Conservation (phyloP, 37 sponge, comb jelly and placozoan species). For the Haliclona indistincta region DNA sequence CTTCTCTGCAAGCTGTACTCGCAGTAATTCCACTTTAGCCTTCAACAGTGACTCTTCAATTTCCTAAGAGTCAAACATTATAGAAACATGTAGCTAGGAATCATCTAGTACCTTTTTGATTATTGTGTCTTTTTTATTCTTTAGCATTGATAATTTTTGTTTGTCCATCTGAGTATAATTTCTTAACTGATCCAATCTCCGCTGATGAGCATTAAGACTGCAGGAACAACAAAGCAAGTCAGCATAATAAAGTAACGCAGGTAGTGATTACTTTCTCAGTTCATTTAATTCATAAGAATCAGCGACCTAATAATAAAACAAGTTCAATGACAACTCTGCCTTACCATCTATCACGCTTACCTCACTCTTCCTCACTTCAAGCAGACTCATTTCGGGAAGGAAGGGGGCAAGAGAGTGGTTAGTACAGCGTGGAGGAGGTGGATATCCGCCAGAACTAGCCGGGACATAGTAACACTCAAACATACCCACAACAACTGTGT, state of each 20-base stretch:
- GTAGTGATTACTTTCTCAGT: background rate
- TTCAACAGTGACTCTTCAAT: background rate
- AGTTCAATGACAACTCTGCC: background rate
- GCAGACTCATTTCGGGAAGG: conserved; percentile 50
- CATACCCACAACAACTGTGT: conserved; percentile 54
- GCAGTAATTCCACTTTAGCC: background rate
- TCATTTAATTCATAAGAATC: background rate
- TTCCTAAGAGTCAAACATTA: background rate
- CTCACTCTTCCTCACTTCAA: conserved; percentile 57
- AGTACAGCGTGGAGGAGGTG: background rate
- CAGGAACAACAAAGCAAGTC: background rate
- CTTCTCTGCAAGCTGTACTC: background rate
- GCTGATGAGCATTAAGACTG: background rate
- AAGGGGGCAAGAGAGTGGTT: conserved; percentile 35
- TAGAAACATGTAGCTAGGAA: no score
- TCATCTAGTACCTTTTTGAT: no score
- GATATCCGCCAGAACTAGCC: conserved; percentile 21
- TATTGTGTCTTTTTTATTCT: no score
- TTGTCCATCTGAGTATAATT: no score
- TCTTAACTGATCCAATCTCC: background rate
- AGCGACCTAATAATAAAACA: background rate
- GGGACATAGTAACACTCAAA: conserved; percentile 55
- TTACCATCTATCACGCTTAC: conserved; percentile 7
- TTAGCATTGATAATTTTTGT: no score
- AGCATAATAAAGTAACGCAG: background rate